phyloP scores from a whole-genome alignment of 2,113 vertebrate species.

The Zosterops japonicus region DNA sequence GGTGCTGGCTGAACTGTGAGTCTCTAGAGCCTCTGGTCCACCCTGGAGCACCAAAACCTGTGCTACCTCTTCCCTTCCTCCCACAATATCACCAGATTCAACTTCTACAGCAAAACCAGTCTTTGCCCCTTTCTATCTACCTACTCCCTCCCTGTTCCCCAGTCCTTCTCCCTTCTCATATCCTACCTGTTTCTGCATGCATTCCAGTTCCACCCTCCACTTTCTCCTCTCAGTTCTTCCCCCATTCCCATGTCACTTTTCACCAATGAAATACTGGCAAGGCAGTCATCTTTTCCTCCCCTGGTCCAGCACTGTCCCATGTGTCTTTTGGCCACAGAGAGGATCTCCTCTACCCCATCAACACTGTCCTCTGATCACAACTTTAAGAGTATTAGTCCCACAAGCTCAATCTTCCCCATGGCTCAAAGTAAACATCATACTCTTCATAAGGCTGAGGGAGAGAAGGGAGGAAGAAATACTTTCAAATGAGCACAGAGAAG shows the following conservation, averaged over 20 bases:
- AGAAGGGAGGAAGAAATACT: not conserved
- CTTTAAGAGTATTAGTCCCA: not conserved
- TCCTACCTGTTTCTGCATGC: not conserved
- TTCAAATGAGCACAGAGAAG: not conserved
- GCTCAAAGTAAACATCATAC: not conserved
- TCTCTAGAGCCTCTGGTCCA: not conserved
- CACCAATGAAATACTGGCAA: not conserved
- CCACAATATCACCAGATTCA: not conserved
- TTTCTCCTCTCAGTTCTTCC: not conserved
- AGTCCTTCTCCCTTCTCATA: not conserved
- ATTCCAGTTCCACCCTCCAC: not conserved
- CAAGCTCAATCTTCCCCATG: accelerated
- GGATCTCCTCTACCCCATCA: not conserved
- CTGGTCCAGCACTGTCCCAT: not conserved
- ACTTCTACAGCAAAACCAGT: not conserved
- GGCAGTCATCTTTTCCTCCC: not conserved
- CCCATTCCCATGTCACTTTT: not conserved
- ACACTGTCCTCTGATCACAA: not conserved
- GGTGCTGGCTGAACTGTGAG: not conserved
- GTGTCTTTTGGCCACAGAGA: not conserved
- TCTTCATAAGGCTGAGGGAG: not conserved
- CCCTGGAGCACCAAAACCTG: not conserved
- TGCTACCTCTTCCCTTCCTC: not conserved
- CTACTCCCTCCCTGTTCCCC: not conserved
- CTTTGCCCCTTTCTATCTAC: not conserved